phyloP scores from a whole-genome alignment of 2,888 invertebrate genomes.

The Chrysodeixis includens region DNA sequence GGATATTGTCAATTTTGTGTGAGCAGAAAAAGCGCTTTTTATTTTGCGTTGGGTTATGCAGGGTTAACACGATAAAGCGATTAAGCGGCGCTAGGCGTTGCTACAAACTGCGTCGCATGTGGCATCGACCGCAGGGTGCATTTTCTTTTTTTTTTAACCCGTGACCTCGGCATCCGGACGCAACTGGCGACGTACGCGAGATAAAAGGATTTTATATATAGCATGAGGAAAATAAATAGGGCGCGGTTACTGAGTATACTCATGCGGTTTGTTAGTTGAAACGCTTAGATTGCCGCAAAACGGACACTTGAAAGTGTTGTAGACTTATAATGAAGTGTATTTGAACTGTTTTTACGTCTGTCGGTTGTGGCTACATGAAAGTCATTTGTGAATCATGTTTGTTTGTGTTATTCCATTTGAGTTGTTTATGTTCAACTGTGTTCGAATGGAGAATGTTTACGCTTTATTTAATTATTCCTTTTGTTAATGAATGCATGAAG shows the following conservation, averaged over 20 bases:
- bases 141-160: conserved; percentile 63
- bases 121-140: conserved; percentile 65
- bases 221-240: conserved; percentile 72
- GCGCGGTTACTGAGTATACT: conserved; percentile 49
- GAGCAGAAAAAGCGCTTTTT: conserved; percentile 37
- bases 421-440: conserved; percentile 40
- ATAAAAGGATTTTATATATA: conserved; percentile 81
- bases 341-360: conserved; percentile 18
- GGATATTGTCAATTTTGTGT: conserved; percentile 31
- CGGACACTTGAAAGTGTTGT: conserved; percentile 34
- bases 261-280: conserved; percentile 48
- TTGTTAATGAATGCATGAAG: conserved; percentile 28
- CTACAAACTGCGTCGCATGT: conserved; percentile 64
- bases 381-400: conserved; percentile 43
- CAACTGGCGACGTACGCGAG: conserved; percentile 59
- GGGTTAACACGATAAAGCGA: conserved; percentile 49
- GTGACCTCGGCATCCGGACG: conserved; percentile 63
- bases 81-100: conserved; percentile 48
- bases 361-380: conserved; percentile 41
- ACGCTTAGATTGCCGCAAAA: conserved; percentile 25
- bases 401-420: conserved; percentile 43
- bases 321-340: conserved; percentile 14
- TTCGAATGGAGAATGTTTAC: conserved; percentile 40
- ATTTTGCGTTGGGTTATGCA: conserved; percentile 8
- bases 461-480: conserved; percentile 25